These are phyloP conservation scores for Diabrotica balteata DNA, from an alignment of 2,888 invertebrate genomes.

Conservation along the genomic window DNA sequence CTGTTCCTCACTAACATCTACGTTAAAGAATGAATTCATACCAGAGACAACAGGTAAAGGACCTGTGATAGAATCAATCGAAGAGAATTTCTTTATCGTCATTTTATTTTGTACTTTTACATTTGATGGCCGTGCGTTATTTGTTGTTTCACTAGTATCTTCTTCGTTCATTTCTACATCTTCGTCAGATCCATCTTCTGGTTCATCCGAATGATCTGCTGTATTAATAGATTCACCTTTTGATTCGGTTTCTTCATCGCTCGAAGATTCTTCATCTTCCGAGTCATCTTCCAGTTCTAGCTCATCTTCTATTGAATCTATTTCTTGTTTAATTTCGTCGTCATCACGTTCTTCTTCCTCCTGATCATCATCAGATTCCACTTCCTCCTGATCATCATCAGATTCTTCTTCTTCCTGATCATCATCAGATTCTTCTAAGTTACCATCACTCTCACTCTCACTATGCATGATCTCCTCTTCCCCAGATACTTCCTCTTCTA, in stretches of 20 bases:
- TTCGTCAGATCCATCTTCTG: too few relatives aligned
- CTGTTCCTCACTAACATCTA: constrained; percentile 52
- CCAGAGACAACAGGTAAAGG: constrained; percentile 48
- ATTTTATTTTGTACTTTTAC: constrained; percentile 6
- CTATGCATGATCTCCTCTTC: neutral
- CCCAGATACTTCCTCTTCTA: neutral
- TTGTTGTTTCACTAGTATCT: too few relatives aligned
- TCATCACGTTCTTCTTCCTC: constrained; percentile 29
- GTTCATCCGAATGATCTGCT: too few relatives aligned
- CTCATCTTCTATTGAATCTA: neutral
- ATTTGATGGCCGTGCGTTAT: too few relatives aligned
- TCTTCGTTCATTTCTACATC: too few relatives aligned
- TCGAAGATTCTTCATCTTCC: too few relatives aligned
- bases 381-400: constrained; percentile 15
- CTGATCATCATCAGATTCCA: too few relatives aligned
- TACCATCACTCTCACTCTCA: too few relatives aligned
- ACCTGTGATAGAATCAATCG: constrained; percentile 11
- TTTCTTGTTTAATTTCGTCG: constrained; percentile 1
- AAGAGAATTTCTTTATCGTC: neutral
- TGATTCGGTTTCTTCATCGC: too few relatives aligned
- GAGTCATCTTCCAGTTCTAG: constrained; percentile 7
- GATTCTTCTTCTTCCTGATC: constrained; percentile 7
- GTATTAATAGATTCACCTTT: too few relatives aligned
- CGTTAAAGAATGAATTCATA: constrained; percentile 42
- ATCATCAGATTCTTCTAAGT: neutral